Base-by-base conservation (phyloP, 2,113 vertebrate species). In the Prionailurus bengalensis region DNA sequence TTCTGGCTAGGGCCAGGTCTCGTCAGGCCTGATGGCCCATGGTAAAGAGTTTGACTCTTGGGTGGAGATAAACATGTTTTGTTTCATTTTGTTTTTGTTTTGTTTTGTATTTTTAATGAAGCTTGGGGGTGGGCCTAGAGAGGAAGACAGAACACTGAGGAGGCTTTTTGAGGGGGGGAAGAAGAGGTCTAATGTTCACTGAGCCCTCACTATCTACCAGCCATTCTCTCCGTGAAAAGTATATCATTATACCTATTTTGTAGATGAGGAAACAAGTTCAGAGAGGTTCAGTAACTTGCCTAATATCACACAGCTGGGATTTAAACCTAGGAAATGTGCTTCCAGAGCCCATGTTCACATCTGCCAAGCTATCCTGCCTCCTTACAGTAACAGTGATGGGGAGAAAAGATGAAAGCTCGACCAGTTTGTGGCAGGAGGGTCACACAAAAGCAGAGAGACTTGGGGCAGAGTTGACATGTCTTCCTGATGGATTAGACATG, bases 91-190 rank as follows among this genome's bases (percentile, higher is more conserved):
- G 6, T 45, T 45, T 45, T 45, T 45, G 45, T 58, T 58, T 58
- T 61, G 58, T 61, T 61, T 66, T 89, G 19, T 89, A n/a, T 86
- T 89, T 97, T 91, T 66, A 66, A 73, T 73, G 63, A 11, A 7
- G 25, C 1, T 4, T 55, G 7, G 23, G 12, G 1, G 1, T 76
- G 8, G 10, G 0, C 21, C 25, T 74, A 89, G 17, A 95, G 58
- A 78, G 65, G 15, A 91, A 74, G 8, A 17, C 36, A 83, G 36
- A 96, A 91, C 27, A 36, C 21, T 11, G 33, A 65, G 14, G 13
- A 91, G 61, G 36, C 25, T 73, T 76, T 80, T 70, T 36, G 1
- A 39, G 29, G 25, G 51, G 39, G 45, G 4, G 3, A 51, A 27
- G 16, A 65, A 78, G 45, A 29, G 12, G 27, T 51, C 29, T 58